A percentile compares a stretch with the other conserved stretches of the same genome.
Evolutionary conservation across 1,140 invertebrate genomes (phyloP).

Genomic region (Lepidurus packardi): DNA sequence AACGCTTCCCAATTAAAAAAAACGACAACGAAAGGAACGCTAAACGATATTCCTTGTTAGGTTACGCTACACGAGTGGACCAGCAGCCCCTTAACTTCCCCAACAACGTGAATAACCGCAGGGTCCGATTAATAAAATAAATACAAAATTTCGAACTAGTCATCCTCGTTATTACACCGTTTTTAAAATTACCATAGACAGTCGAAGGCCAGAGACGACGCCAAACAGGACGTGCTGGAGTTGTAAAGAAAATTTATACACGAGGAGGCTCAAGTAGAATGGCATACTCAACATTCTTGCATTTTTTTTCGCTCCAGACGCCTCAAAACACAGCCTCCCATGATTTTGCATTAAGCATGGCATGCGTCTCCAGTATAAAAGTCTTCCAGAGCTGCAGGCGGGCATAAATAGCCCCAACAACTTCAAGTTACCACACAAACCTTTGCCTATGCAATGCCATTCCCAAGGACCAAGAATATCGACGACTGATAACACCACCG

Average conservation of each 20-base stretch:
- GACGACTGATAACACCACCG: not conserved
- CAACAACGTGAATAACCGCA: not conserved
- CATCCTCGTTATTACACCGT: not conserved
- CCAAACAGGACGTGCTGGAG: not conserved
- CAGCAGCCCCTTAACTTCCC: not conserved
- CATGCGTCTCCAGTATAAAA: not conserved
- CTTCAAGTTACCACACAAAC: not conserved
- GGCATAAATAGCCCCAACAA: not conserved
- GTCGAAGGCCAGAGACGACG: not conserved
- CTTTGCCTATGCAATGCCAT: not conserved
- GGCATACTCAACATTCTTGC: slow-evolving; percentile 8
- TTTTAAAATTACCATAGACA: not conserved
- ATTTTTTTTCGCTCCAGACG: not conserved
- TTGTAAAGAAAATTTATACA: not conserved
- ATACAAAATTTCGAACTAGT: not conserved
- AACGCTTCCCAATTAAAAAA: not conserved
- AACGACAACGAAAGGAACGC: not conserved
- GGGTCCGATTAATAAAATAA: not conserved
- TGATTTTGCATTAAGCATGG: not conserved
- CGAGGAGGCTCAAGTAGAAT: not conserved
- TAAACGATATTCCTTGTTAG: not conserved
- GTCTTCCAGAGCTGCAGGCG: not conserved
- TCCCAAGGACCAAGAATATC: not conserved
- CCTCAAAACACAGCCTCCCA: slow-evolving; percentile 9
- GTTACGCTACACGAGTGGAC: not conserved